Evolutionary conservation across 2,888 invertebrate genomes (phyloP).

Genomic region (Erebia palarica): DNA sequence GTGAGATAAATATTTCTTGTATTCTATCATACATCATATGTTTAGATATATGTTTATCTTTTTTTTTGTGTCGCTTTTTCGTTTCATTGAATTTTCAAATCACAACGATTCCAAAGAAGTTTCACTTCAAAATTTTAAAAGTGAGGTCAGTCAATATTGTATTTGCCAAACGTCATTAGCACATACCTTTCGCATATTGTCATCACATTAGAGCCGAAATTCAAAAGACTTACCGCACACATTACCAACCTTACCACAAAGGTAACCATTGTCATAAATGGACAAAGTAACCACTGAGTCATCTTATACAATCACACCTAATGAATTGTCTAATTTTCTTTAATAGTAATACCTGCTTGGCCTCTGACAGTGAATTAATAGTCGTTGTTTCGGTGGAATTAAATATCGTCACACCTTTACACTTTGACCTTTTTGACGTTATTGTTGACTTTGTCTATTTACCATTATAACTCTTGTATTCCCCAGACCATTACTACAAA

Average conservation of each 20-base stretch:
- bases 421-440: slow-evolving; percentile 21
- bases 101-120: no score
- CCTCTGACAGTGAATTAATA: slow-evolving; percentile 67
- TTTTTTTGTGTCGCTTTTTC: no score
- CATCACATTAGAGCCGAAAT: slow-evolving; percentile 17
- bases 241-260: slow-evolving; percentile 30
- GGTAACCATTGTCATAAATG: slow-evolving; percentile 43
- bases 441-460: slow-evolving; percentile 15
- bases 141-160: not conserved
- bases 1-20: no score
- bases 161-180: slow-evolving; percentile 14
- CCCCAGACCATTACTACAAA: not conserved
- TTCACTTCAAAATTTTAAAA: not conserved
- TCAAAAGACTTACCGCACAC: slow-evolving; percentile 29
- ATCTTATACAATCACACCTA: slow-evolving; percentile 71
- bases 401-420: slow-evolving; percentile 20
- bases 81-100: no score
- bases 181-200: slow-evolving; percentile 24
- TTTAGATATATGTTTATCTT: no score
- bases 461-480: not conserved
- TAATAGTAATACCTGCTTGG: slow-evolving; percentile 47
- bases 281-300: slow-evolving; percentile 62
- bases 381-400: slow-evolving; percentile 35
- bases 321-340: slow-evolving; percentile 76
- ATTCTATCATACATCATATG: no score